Base-by-base conservation (phyloP, 2,888 invertebrate genomes). In the Bombylius major region DNA sequence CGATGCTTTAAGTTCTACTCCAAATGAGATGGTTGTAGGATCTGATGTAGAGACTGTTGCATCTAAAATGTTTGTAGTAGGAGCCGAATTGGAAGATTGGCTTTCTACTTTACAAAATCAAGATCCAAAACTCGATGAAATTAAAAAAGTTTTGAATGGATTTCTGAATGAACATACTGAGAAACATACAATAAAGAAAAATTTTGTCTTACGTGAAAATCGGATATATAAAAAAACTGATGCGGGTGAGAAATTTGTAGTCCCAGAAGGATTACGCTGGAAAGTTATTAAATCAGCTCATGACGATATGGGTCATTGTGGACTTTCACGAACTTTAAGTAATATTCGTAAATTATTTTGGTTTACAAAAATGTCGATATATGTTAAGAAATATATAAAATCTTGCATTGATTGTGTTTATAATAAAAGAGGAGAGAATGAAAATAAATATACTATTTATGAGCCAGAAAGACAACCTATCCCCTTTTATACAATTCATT, bases 371-470 rank as follows among this genome's bases (percentile, higher is more conserved):
- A n/a, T n/a, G n/a, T n/a, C n/a, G n/a, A n/a, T n/a, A n/a, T n/a
- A n/a, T n/a, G n/a, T n/a, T n/a, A n/a, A n/a, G n/a, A n/a, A n/a
- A n/a, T n/a, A n/a, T n/a, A n/a, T n/a, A n/a, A n/a, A n/a, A n/a
- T n/a, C n/a, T n/a, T n/a, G n/a, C n/a, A 61, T 75, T 3, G 61
- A 69, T 8, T 76, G 72, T 55, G 54, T 70, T 7, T 70, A 69
- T 49, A 64, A 64, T 32, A 72, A 73, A 59, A 57, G 61, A 5
- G 49, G 53, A 23, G 45, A 61, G 12, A 64, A 64, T 31, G 60
- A 61, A 45, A 61, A 23, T 11, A 50, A 50, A 50, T 57, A 52
- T 33, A 50, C 61, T 12, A 34, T 65, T 5, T 60, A 66, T 56
- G 49, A 58, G 8, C 64, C 64, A 31, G 58, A 62, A 45, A 59